Evolutionary conservation across 2,888 invertebrate species (phyloP).

Genomic region (Xanthia togata): DNA sequence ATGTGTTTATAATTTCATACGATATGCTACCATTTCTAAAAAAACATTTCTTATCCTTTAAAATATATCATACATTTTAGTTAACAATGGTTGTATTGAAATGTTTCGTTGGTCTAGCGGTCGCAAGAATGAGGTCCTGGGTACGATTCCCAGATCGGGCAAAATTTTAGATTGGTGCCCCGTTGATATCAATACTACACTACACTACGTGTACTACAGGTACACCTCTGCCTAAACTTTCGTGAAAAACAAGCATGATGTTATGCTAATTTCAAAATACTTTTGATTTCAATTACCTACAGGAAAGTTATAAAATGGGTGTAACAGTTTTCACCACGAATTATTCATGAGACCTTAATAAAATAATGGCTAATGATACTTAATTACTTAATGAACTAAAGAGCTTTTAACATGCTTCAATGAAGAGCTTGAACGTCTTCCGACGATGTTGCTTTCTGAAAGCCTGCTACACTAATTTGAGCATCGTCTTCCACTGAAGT

Average conservation of each 20-base stretch:
- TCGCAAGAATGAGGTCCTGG: no score
- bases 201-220: no score
- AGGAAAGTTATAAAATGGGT: neutral
- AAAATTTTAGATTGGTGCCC: no score
- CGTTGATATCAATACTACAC: no score
- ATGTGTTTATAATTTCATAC: neutral
- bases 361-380: conserved; percentile 42
- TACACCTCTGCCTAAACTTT: no score
- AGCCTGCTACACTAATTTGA: conserved; percentile 53
- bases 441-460: conserved; percentile 47
- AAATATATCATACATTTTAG: neutral
- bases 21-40: no score
- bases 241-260: no score
- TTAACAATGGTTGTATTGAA: no score
- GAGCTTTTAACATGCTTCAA: conserved; percentile 53
- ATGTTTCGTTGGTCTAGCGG: no score
- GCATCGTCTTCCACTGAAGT: conserved; percentile 45
- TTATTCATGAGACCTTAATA: conserved; percentile 11
- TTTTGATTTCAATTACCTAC: neutral
- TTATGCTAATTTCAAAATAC: no score
- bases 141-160: no score
- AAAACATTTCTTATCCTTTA: neutral
- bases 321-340: no score
- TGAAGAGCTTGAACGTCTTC: conserved; percentile 48
- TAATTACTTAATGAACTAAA: conserved; percentile 55